These are phyloP conservation scores for Cardinalis cardinalis DNA, from an alignment of 2,113 vertebrate species.

Conservation along the genomic window DNA sequence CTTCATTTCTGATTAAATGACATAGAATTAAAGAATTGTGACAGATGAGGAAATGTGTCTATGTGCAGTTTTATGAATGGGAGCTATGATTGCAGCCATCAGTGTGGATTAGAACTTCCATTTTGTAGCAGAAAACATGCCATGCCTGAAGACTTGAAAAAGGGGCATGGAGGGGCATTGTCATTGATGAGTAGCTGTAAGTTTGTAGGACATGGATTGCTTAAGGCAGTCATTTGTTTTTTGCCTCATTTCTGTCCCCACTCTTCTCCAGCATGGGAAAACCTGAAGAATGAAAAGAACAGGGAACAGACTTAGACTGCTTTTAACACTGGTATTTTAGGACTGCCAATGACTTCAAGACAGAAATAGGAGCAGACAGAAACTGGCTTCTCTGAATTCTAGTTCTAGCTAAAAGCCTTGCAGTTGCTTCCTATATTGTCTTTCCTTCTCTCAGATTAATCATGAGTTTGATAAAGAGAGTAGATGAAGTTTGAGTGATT, in stretches of 20 bases:
- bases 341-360: fast-evolving
- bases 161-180: neutral
- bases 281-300: neutral
- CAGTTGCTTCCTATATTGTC: neutral
- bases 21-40: neutral
- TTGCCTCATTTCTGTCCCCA: neutral
- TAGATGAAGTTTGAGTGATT: neutral
- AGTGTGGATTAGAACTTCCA: neutral
- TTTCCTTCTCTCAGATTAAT: neutral
- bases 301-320: neutral
- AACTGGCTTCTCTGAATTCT: neutral
- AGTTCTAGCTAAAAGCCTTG: neutral
- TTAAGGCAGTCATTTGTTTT: fast-evolving
- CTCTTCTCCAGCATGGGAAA: neutral
- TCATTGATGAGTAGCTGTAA: neutral
- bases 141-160: neutral
- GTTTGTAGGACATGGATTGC: neutral
- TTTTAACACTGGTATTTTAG: neutral
- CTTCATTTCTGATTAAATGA: neutral
- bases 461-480: neutral
- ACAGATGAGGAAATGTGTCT: neutral
- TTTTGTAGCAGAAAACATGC: neutral
- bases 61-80: neutral
- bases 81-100: neutral
- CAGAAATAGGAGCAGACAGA: neutral